Evolutionary conservation across 2,113 vertebrate species (phyloP).

Genomic region (Tachysurus fulvidraco): DNA sequence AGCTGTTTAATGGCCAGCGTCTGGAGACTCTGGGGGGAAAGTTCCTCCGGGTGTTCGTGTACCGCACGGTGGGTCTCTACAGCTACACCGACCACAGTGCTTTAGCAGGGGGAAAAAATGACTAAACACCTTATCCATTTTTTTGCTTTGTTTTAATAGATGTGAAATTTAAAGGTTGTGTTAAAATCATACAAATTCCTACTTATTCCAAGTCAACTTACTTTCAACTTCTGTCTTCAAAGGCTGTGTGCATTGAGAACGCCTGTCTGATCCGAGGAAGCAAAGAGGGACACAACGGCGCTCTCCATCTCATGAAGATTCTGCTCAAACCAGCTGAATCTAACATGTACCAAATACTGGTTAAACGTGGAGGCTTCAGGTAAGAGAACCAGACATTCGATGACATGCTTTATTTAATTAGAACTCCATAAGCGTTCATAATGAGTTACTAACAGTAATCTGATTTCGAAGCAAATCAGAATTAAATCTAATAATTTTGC

Average conservation of each 20-base stretch:
- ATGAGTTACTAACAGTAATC: not conserved
- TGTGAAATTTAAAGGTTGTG: not conserved
- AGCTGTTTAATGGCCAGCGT: slow-evolving; percentile 90
- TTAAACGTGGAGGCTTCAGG: slow-evolving; percentile 85
- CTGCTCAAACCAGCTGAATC: slow-evolving; percentile 85
- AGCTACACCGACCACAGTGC: not conserved
- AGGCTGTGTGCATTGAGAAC: slow-evolving; percentile 96
- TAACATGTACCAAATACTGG: slow-evolving; percentile 80
- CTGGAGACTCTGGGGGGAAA: slow-evolving; percentile 91
- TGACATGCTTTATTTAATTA: not conserved
- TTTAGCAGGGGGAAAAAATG: not conserved
- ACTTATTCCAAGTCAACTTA: not conserved
- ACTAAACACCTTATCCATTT: not conserved
- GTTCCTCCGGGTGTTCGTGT: slow-evolving; percentile 89
- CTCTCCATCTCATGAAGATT: slow-evolving; percentile 84
- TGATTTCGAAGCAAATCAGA: not conserved
- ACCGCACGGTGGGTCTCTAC: slow-evolving; percentile 84
- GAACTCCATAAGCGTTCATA: too few relatives aligned
- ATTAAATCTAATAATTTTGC: not conserved
- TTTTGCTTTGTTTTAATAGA: not conserved
- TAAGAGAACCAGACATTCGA: slow-evolving; percentile 55
- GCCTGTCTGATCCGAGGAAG: slow-evolving; percentile 93
- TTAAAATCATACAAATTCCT: not conserved
- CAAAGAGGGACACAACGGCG: slow-evolving; percentile 92
- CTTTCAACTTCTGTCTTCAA: slow-evolving; percentile 27